Evolutionary conservation across 2,797 vertebrate genomes (phyloP).

Genomic region (Spondyliosoma cantharus): DNA sequence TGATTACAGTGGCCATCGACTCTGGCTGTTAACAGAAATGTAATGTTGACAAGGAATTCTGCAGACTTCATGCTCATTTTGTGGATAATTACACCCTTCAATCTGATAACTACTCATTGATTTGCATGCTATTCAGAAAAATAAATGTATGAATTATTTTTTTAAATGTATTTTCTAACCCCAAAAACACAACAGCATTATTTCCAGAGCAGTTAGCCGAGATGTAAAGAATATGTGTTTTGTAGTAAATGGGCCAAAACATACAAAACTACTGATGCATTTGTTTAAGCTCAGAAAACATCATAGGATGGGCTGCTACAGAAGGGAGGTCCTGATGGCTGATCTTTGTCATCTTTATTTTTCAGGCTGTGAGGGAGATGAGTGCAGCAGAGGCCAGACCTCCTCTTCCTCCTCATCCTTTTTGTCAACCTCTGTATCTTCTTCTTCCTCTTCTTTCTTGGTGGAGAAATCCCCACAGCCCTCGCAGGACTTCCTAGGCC

Average conservation of each 20-base stretch:
- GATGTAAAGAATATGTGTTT: not conserved
- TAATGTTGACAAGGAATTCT: too few relatives aligned
- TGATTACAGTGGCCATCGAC: not conserved
- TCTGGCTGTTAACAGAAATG: not conserved
- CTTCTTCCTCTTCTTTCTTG: constrained; percentile 22
- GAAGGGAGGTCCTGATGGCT: too few relatives aligned
- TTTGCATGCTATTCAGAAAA: too few relatives aligned
- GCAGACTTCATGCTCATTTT: too few relatives aligned
- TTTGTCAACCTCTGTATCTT: not conserved
- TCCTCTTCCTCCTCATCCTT: constrained; percentile 7
- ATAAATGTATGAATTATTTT: too few relatives aligned
- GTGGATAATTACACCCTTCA: too few relatives aligned
- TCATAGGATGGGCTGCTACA: not conserved
- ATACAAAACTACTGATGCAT: not conserved
- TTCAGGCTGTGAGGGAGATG: constrained; percentile 72
- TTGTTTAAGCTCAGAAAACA: not conserved
- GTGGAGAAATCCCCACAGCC: constrained; percentile 47
- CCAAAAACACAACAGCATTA: not conserved
- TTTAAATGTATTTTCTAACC: not conserved
- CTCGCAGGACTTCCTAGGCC: constrained; percentile 70
- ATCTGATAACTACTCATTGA: too few relatives aligned
- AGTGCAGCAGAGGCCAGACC: constrained; percentile 54
- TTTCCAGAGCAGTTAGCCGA: not conserved
- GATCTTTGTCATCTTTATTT: not conserved
- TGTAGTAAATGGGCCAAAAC: not conserved